These are phyloP conservation scores for Vicugna pacos DNA, from an alignment of 2,113 vertebrate genomes.

Conservation along the genomic window DNA sequence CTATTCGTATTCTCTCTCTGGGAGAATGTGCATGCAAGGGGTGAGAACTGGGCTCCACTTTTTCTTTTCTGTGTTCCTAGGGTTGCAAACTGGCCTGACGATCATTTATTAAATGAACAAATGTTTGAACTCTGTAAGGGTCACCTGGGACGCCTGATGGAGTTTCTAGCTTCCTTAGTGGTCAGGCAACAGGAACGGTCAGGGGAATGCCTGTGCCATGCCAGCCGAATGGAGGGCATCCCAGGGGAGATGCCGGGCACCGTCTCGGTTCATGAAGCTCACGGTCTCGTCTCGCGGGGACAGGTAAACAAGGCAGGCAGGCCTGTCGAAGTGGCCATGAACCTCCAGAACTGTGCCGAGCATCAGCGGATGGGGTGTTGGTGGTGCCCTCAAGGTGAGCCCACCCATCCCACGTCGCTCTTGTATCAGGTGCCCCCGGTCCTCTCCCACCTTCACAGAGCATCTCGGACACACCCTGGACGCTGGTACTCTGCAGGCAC, in stretches of 20 bases:
- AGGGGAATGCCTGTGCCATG: accelerated
- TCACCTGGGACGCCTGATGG: neutral
- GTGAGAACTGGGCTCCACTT: accelerated
- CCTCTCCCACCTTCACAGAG: neutral
- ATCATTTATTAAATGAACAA: neutral
- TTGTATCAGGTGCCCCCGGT: accelerated
- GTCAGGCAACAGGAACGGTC: neutral
- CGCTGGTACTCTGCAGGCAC: neutral
- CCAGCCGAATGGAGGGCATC: neutral
- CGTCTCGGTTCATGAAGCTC: accelerated
- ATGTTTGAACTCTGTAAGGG: too few species aligned
- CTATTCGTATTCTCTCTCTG: neutral
- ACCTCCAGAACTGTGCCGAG: too few species aligned
- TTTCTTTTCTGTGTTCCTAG: neutral
- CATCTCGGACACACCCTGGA: neutral
- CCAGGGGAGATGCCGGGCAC: too few species aligned
- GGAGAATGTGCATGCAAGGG: neutral
- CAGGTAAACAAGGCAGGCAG: neutral
- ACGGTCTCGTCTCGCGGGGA: neutral
- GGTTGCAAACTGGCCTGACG: neutral
- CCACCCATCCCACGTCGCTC: too few species aligned
- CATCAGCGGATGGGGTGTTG: accelerated
- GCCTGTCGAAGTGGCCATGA: too few species aligned
- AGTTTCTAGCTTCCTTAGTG: accelerated
- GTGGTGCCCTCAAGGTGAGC: neutral